Percentiles rank a stretch among this genome's conserved stretches.
Conservation (phyloP, 2,113 vertebrate genomes). For the Chloroceryle aenea region DNA sequence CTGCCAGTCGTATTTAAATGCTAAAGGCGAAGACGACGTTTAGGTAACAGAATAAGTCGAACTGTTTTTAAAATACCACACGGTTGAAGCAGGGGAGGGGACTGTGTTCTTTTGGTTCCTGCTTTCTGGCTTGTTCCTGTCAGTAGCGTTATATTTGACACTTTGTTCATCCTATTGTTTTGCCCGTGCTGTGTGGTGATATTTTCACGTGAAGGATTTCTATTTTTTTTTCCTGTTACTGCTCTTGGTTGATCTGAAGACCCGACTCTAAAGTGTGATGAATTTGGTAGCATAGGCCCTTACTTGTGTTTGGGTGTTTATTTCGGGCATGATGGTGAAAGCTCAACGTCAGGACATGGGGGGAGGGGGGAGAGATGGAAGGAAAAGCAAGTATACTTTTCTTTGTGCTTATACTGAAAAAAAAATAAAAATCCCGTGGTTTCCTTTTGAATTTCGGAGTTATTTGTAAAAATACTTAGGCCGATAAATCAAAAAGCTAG, state of each 20-base stretch:
- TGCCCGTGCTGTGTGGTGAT: background rate
- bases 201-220: background rate
- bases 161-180: conserved; percentile 49
- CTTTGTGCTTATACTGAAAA: background rate
- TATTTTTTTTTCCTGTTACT: background rate
- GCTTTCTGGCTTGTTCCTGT: conserved; percentile 24
- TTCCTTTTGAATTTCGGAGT: conserved; percentile 7
- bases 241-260: background rate
- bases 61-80: background rate
- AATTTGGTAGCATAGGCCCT: background rate
- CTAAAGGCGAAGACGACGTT: background rate
- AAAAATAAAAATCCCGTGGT: background rate
- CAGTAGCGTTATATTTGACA: conserved; percentile 58
- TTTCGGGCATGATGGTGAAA: conserved; percentile 12
- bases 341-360: background rate
- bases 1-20: background rate
- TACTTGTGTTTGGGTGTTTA: background rate
- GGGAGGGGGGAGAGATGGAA: background rate
- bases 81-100: background rate
- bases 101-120: background rate
- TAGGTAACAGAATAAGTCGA: background rate
- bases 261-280: background rate
- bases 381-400: background rate
- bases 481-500: background rate
- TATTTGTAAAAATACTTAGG: background rate